These are phyloP conservation scores for Sphyrna mokarran DNA, from an alignment of 2,113 vertebrate genomes.

Conservation along the genomic window DNA sequence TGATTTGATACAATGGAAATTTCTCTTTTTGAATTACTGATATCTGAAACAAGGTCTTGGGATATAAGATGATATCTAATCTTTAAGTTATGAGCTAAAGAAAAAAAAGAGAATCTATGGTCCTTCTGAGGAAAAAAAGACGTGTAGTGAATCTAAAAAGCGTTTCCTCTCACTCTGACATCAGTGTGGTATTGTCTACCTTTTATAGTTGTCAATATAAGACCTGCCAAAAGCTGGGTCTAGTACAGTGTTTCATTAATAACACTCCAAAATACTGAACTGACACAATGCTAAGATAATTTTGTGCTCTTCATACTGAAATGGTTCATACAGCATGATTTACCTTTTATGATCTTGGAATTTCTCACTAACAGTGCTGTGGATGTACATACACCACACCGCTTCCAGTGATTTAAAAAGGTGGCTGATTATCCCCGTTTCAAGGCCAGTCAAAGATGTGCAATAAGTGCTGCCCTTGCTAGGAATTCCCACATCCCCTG, in stretches of 20 bases:
- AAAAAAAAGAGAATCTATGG: neutral
- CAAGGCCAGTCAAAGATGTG: neutral
- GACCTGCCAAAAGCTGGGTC: neutral
- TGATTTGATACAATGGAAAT: slow-evolving; percentile 6
- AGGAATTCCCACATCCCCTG: neutral
- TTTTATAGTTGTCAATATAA: neutral
- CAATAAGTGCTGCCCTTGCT: neutral
- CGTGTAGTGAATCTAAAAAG: neutral
- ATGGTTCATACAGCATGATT: neutral
- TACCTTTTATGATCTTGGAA: neutral
- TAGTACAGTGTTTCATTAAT: neutral
- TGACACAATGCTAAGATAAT: neutral
- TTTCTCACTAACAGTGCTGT: neutral
- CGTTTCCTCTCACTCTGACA: neutral
- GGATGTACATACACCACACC: neutral
- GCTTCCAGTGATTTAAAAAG: neutral
- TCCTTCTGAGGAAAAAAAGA: neutral
- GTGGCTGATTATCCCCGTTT: neutral
- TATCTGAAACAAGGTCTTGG: neutral
- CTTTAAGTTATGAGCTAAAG: neutral
- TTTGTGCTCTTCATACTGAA: neutral
- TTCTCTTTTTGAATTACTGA: neutral
- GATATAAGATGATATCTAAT: slow-evolving; percentile 11
- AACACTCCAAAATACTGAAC: neutral
- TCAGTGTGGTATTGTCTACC: neutral